These are phyloP conservation scores for Cariama cristata DNA, from an alignment of 2,113 vertebrate species.

Conservation along the genomic window DNA sequence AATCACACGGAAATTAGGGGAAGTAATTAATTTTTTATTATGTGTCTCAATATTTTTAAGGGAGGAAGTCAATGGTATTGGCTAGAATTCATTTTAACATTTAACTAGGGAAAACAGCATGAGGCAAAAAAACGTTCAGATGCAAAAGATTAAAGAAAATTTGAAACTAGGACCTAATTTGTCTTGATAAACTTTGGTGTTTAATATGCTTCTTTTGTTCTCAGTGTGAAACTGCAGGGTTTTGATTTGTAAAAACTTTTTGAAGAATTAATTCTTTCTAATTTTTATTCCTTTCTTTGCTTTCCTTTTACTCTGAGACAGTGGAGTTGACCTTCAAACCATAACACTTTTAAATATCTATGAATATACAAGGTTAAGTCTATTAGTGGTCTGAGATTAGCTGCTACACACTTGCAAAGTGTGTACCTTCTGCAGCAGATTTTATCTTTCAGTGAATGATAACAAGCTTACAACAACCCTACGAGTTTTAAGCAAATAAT, in stretches of 20 bases:
- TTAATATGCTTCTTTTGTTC: constrained; percentile 99
- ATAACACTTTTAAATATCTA: constrained; percentile 77
- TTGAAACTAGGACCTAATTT: constrained; percentile 95
- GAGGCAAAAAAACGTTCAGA: constrained; percentile 91
- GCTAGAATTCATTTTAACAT: constrained; percentile 91
- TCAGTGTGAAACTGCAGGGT: constrained; percentile 86
- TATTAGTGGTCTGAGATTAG: constrained; percentile 76
- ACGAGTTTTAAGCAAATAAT: constrained; percentile 46
- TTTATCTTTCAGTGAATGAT: constrained; percentile 34
- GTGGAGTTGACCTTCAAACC: constrained; percentile 83
- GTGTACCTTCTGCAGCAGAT: constrained; percentile 65
- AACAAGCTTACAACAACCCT: constrained; percentile 35
- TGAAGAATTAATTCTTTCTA: constrained; percentile 87
- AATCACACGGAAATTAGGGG: constrained; percentile 99
- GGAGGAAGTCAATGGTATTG: constrained; percentile 88
- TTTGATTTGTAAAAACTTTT: constrained; percentile 88
- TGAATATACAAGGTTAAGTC: constrained; percentile 78
- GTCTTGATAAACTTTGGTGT: constrained; percentile 98
- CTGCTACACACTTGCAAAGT: constrained; percentile 48
- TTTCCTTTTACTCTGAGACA: constrained; percentile 75
- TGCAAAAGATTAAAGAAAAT: constrained; percentile 98
- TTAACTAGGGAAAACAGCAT: constrained; percentile 91
- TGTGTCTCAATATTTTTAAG: constrained; percentile 95
- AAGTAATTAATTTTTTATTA: constrained; percentile 99
- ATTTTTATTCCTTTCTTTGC: constrained; percentile 82